These are phyloP conservation scores for Nylanderia fulva DNA, from an alignment of 1,140 invertebrate species.

Conservation along the genomic window DNA sequence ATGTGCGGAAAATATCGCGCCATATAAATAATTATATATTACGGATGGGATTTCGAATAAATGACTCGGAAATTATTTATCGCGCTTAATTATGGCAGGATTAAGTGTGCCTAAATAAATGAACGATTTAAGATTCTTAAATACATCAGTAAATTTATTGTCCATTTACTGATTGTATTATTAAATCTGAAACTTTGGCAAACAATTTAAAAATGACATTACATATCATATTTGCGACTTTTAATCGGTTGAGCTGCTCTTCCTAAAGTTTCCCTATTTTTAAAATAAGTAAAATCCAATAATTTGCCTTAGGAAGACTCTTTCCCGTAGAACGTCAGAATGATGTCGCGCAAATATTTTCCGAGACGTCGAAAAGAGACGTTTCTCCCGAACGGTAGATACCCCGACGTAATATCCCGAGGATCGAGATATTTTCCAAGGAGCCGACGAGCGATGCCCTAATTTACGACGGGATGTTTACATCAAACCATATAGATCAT, in stretches of 20 bases:
- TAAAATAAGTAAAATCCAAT: conserved; percentile 31
- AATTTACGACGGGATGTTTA: conserved; percentile 58
- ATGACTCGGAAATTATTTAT: background rate
- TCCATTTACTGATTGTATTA: too few species aligned
- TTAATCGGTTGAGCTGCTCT: background rate
- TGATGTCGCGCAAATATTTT: conserved; percentile 41
- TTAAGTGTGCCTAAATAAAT: too few species aligned
- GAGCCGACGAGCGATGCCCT: background rate
- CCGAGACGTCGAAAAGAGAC: background rate
- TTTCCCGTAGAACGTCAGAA: background rate
- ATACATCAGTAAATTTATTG: too few species aligned
- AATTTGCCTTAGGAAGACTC: background rate
- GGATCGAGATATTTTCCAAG: conserved; percentile 8
- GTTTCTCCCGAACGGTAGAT: background rate
- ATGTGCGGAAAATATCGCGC: background rate
- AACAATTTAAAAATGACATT: background rate
- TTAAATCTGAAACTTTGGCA: too few species aligned
- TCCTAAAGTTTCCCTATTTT: background rate
- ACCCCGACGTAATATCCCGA: background rate
- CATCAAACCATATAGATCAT: background rate
- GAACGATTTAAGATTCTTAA: too few species aligned
- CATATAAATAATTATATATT: background rate
- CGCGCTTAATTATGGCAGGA: background rate
- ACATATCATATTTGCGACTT: background rate
- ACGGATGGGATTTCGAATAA: background rate